Base-by-base conservation (phyloP, 2,888 invertebrate genomes). In the Cheilosia pagana region DNA sequence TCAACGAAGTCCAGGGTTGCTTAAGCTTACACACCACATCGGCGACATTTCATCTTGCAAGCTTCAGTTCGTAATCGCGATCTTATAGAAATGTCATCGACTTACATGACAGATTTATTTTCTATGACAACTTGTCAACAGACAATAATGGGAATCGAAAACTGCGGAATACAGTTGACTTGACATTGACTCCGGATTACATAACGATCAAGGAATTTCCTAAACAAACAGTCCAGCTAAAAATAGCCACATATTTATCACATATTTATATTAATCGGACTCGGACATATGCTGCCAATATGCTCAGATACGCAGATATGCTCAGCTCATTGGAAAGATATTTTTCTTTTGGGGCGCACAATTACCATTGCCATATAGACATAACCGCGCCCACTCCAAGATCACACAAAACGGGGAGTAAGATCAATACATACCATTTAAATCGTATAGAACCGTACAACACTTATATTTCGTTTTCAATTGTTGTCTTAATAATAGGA, bases 111-210 rank as follows among this genome's bases (percentile, higher is more conserved):
- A 60, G 76, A 82, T 71, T 67, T 71, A 39, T 74, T 31, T 71
- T 67, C 2, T 35, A 16, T 62, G 21, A 72, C 67, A 82, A 77
- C 72, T 62, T 68, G 41, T 8, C 28, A 39, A 28, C 31, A 41
- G 53, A 14, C 41, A 16, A 31, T 25, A 35, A 2, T 28, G 12
- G 28, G 71, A 50, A 70, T 45, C 14, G 14, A 41, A n/a, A 53
- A 48, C 48, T 72, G 72, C 77, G 77, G 76, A 81, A 81, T 62
- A 68, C 53, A 68, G 23, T 12, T 43, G 39, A 5, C 62, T 74
- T 83, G 83, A 78, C 83, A 78, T 83, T 83, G 83, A 68, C 68
- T 74, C 41, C 10, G 74, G 67, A 74, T 78, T 83, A 83, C 77
- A 78, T 57, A 74, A 70, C 25, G 43, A 68, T 60, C 62, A 67